Base-by-base conservation (phyloP, 2,888 invertebrate species). In the Napeogenes sylphis region DNA sequence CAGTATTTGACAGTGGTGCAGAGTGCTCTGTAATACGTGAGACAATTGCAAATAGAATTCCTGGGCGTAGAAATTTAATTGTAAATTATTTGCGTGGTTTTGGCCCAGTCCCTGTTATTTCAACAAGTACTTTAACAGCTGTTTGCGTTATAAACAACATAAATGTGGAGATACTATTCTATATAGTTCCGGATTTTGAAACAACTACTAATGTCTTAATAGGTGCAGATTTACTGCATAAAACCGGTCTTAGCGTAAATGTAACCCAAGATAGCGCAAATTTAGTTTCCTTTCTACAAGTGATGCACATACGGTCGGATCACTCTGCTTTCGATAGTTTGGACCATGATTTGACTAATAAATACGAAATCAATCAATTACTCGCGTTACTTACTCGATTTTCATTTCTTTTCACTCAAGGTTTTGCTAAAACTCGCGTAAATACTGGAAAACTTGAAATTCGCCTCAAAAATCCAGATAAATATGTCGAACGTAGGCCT, bases 1-100 rank as follows among this genome's bases (percentile, higher is more conserved):
- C 71, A 0, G 54, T 73, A 0, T 74, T 74, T 47, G 75, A 75
- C 46, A 74, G 73, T 46, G 74, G 74, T 0, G 73, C 72, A 0
- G 74, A 74, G 32, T 73, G 71, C 59, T 73, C 74, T 3, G 14
- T 72, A 0, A 69, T 72, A 3, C 63, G 70, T 0, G 72, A 72
- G 45, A 70, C 72, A 0, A 3, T 74, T 1, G 72, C 72, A 5
- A 57, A 58, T 3, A 62, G 55, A 45, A n/a, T 76, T 55, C 72
- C 73, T 0, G 75, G 74, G 0, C 55, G 64, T 65, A 45, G 71
- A 56, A 21, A 21, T 14, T 2, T 57, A 12, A 33, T 2, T 1
- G 69, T 71, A 0, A 71, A 58, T 10, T 64, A 59, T 57, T 51
- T 64, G 14, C 55, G 51, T 13, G 60, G 64, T 4, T 56, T 59